phyloP scores from a whole-genome alignment of 1,140 invertebrate species.

The Brachionus angularis region DNA sequence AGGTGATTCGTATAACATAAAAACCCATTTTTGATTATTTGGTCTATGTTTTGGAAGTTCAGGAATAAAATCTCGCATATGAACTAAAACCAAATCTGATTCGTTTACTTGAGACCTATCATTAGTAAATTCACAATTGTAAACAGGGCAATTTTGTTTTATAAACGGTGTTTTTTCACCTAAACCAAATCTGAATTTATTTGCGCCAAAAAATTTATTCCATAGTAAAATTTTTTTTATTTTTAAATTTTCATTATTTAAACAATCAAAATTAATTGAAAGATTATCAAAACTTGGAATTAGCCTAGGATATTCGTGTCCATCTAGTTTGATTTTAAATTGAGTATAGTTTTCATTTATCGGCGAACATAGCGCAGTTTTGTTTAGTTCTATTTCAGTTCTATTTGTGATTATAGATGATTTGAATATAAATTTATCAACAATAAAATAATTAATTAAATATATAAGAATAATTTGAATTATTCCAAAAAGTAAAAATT shows the following conservation, averaged over 20 bases:
- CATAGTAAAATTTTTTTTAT: slow-evolving; percentile 14
- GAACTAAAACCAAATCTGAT: slow-evolving; percentile 7
- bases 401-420: too few relatives aligned
- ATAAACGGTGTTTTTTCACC: slow-evolving; percentile 1
- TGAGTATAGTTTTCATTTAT: too few relatives aligned
- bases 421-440: too few relatives aligned
- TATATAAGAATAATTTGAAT: too few relatives aligned
- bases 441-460: too few relatives aligned
- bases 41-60: not conserved
- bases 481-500: too few relatives aligned
- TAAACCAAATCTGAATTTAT: slow-evolving; percentile 20
- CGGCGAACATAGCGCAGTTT: too few relatives aligned
- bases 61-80: not conserved
- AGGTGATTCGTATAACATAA: slow-evolving; percentile 9
- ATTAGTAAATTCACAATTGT: not conserved
- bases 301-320: too few relatives aligned
- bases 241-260: not conserved
- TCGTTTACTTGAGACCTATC: slow-evolving; percentile 3
- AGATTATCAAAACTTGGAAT: too few relatives aligned
- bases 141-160: slow-evolving; percentile 16
- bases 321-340: too few relatives aligned
- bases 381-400: too few relatives aligned
- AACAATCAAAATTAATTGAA: slow-evolving; percentile 24
- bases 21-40: slow-evolving; percentile 29
- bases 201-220: slow-evolving; percentile 13